Conservation (phyloP, 2,113 vertebrate genomes). For the Camelus bactrianus region DNA sequence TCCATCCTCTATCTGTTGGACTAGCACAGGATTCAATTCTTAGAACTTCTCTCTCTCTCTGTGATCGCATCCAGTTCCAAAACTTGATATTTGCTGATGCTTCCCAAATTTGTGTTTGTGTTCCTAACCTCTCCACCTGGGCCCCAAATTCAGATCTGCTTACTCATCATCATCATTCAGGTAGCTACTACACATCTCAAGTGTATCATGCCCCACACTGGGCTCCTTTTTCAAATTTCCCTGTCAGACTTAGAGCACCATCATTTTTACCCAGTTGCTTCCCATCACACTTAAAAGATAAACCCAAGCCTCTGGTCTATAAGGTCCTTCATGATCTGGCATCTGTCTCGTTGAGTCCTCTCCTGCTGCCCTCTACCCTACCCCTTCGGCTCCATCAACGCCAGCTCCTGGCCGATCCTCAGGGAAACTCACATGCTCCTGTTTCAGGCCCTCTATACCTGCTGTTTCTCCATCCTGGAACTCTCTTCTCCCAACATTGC, state of each 20-base stretch:
- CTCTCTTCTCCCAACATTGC: neutral
- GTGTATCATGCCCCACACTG: neutral
- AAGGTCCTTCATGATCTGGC: neutral
- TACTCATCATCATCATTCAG: neutral
- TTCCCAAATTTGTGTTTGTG: neutral
- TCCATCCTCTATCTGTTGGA: neutral
- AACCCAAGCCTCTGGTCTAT: neutral
- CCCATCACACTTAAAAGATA: neutral
- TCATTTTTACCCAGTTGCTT: neutral
- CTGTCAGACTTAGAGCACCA: too few relatives aligned
- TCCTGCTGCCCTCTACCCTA: neutral
- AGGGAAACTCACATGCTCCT: neutral
- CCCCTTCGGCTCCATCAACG: neutral
- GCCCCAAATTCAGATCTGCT: neutral
- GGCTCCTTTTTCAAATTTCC: neutral
- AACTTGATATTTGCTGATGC: neutral
- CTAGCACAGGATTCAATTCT: neutral
- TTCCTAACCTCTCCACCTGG: neutral
- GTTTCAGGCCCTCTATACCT: neutral
- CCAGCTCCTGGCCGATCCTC: neutral
- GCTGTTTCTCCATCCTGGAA: neutral
- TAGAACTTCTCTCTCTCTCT: neutral
- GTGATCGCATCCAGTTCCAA: neutral
- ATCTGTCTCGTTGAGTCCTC: neutral
- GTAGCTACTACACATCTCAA: neutral